phyloP scores from a whole-genome alignment of 2,888 invertebrate genomes.

The Cryptophagus acutangulus region DNA sequence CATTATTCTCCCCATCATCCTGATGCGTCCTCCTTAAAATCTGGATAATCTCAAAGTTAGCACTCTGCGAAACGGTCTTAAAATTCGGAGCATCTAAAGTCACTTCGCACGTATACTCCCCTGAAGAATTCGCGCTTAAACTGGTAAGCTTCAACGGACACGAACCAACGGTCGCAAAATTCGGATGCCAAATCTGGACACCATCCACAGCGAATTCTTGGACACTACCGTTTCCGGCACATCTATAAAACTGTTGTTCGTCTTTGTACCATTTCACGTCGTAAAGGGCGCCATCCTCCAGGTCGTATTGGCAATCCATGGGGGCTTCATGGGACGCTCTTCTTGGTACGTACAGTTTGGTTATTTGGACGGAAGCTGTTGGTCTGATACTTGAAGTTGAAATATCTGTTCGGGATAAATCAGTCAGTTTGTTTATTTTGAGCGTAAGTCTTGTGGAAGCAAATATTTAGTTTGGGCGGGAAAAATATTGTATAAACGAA shows the following conservation, averaged over 20 bases:
- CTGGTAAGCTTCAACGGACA: slow-evolving; percentile 36
- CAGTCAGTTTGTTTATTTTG: no score
- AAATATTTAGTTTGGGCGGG: no score
- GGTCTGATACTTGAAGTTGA: no score
- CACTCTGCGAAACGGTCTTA: slow-evolving; percentile 17
- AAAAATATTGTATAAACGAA: no score
- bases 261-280: slow-evolving; percentile 45
- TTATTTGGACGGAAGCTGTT: slow-evolving; percentile 29
- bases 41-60: not conserved
- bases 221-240: slow-evolving; percentile 34
- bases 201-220: slow-evolving; percentile 35
- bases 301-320: slow-evolving; percentile 38
- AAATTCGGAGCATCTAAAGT: slow-evolving; percentile 38
- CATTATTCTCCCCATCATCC: no score
- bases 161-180: slow-evolving; percentile 29
- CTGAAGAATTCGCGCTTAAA: slow-evolving; percentile 32
- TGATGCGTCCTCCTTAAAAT: not conserved
- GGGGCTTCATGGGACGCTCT: slow-evolving; percentile 33
- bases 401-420: no score
- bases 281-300: slow-evolving; percentile 35
- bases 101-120: slow-evolving; percentile 42
- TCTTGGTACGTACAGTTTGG: slow-evolving; percentile 36
- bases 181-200: slow-evolving; percentile 29
- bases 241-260: slow-evolving; percentile 38
- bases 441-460: no score